These are phyloP conservation scores for Otocyon megalotis DNA, from an alignment of 2,113 vertebrate species.

Conservation along the genomic window DNA sequence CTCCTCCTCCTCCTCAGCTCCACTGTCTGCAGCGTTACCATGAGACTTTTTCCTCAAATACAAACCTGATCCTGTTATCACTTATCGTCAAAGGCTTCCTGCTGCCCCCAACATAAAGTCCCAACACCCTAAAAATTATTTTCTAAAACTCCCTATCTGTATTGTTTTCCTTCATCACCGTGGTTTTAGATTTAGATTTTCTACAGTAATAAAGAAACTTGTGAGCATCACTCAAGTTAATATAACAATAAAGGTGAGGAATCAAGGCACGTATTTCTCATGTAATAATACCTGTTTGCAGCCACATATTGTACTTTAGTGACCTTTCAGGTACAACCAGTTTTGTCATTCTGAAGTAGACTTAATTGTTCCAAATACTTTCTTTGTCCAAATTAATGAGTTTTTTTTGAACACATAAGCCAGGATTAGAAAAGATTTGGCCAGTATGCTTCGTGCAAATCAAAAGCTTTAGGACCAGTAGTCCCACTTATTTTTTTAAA, in stretches of 20 bases:
- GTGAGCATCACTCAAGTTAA: neutral
- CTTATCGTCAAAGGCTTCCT: neutral
- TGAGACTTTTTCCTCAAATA: neutral
- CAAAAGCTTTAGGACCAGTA: constrained; percentile 29
- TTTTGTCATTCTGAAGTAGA: constrained; percentile 54
- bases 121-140: neutral
- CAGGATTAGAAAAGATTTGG: constrained; percentile 56
- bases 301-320: neutral
- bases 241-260: neutral
- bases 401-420: constrained; percentile 13
- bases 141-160: neutral
- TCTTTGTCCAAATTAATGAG: constrained; percentile 63
- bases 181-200: neutral
- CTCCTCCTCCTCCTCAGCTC: neutral
- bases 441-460: constrained; percentile 15
- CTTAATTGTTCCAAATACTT: constrained; percentile 50
- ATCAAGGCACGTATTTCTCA: neutral
- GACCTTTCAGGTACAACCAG: constrained; percentile 42
- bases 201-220: neutral
- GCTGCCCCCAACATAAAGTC: neutral
- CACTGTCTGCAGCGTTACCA: neutral
- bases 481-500: neutral
- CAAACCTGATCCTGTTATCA: neutral
- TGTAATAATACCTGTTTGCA: neutral
- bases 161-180: neutral